These are phyloP conservation scores for Aulostomus chinensis DNA, from an alignment of 2,797 vertebrate genomes.

Conservation along the genomic window DNA sequence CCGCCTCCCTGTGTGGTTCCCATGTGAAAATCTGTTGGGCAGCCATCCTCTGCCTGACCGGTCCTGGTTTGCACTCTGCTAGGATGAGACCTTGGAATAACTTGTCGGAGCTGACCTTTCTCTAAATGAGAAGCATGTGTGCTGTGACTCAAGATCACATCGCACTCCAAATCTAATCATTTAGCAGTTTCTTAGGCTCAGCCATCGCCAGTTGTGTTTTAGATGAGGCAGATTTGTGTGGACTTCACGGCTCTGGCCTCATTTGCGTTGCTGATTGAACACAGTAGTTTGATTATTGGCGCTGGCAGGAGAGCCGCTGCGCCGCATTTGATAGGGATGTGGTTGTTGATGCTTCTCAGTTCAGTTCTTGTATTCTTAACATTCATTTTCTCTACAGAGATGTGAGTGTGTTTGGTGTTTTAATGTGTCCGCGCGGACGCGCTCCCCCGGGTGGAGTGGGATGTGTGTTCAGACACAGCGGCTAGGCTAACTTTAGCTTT, in stretches of 20 bases:
- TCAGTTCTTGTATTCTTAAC: no score
- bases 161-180: slow-evolving; percentile 70
- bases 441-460: no score
- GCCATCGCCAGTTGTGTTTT: slow-evolving; percentile 23
- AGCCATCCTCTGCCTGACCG: not conserved
- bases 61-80: slow-evolving; percentile 13
- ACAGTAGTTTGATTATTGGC: slow-evolving; percentile 31
- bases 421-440: no score
- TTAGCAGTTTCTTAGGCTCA: slow-evolving; percentile 33
- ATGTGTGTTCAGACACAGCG: no score
- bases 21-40: no score
- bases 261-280: slow-evolving; percentile 38
- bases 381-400: no score
- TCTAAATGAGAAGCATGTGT: slow-evolving; percentile 74
- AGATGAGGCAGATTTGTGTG: slow-evolving; percentile 27
- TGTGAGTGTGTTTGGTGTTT: no score
- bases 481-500: no score
- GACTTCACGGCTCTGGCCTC: slow-evolving; percentile 39
- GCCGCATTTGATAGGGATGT: slow-evolving; percentile 41
- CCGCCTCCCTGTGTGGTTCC: no score
- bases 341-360: no score
- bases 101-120: slow-evolving; percentile 36
- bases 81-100: slow-evolving; percentile 30
- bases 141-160: slow-evolving; percentile 67
- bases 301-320: slow-evolving; percentile 33